Evolutionary conservation across 2,797 vertebrate species (phyloP).

Genomic region (Tokudaia muenninki): DNA sequence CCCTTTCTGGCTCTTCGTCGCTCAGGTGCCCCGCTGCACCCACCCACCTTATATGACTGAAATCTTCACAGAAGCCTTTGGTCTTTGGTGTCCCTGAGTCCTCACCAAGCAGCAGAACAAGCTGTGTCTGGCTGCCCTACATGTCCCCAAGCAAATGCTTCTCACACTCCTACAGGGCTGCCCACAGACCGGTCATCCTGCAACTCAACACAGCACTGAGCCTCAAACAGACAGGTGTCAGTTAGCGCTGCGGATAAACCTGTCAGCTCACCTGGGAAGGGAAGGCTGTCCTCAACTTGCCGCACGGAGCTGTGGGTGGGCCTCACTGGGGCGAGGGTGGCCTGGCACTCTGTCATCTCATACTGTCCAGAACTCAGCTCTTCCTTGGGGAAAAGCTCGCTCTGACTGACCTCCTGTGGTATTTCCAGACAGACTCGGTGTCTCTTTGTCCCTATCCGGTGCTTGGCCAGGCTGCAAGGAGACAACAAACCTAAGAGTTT

Average conservation of each 20-base stretch:
- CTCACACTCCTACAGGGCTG: neutral
- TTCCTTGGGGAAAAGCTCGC: constrained; percentile 91
- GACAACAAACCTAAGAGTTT: neutral
- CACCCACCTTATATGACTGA: neutral
- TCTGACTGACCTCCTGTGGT: constrained; percentile 93
- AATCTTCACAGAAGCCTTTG: neutral
- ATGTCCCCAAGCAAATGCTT: neutral
- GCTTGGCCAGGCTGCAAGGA: constrained; percentile 90
- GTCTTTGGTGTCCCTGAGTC: neutral
- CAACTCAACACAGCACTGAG: neutral
- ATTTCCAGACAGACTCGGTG: constrained; percentile 97
- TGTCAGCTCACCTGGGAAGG: constrained; percentile 85
- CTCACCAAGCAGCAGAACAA: neutral
- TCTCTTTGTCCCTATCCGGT: constrained; percentile 97
- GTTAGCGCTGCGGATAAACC: neutral
- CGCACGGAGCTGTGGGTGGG: constrained; percentile 81
- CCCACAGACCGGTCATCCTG: neutral
- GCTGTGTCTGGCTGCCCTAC: accelerated
- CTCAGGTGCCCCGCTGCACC: neutral
- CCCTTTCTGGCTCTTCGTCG: neutral
- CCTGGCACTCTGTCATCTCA: constrained; percentile 87
- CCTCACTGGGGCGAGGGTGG: constrained; percentile 73
- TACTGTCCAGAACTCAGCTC: constrained; percentile 85
- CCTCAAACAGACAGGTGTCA: neutral
- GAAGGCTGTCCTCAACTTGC: constrained; percentile 83